Percentiles rank a stretch among this genome's conserved stretches.
Evolutionary conservation across 2,797 vertebrate species (phyloP).

Genomic region (Distichodus sexfasciatus): DNA sequence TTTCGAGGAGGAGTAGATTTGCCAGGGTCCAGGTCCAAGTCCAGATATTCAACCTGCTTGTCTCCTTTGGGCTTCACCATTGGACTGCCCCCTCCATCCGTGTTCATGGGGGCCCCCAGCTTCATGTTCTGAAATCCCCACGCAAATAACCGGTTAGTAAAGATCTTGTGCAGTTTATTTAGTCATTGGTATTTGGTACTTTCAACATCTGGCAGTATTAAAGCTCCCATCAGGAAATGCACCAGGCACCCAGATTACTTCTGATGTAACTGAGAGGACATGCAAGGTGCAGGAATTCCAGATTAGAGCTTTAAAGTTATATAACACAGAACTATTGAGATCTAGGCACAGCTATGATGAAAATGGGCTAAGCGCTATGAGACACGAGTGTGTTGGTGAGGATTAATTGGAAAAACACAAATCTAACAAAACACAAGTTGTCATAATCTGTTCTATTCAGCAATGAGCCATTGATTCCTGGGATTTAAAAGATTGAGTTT

Average conservation of each 20-base stretch:
- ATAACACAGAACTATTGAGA: background rate
- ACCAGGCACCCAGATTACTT: background rate
- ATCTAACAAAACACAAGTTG: background rate
- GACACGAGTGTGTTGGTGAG: conserved; percentile 12
- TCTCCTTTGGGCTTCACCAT: conserved; percentile 94
- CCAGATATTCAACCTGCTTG: conserved; percentile 98
- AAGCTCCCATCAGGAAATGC: background rate
- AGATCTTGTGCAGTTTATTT: no score
- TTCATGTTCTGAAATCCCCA: conserved; percentile 66
- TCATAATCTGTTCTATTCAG: background rate
- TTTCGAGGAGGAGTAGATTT: conserved; percentile 97
- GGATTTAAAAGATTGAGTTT: no score
- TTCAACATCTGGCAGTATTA: background rate
- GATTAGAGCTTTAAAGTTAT: background rate
- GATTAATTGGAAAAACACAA: background rate
- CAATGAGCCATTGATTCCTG: no score
- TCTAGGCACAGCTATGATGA: conserved; percentile 1
- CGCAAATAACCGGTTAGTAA: no score
- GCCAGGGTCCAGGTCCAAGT: conserved; percentile 91
- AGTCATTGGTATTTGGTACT: background rate
- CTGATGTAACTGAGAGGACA: background rate
- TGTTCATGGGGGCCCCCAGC: conserved; percentile 70
- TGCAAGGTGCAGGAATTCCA: background rate
- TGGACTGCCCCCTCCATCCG: conserved; percentile 90
- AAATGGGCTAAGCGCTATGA: conserved; percentile 18